Conservation (phyloP, 30 jellyfish, hydroid and myxozoan species). For the Hydractinia echinata region DNA sequence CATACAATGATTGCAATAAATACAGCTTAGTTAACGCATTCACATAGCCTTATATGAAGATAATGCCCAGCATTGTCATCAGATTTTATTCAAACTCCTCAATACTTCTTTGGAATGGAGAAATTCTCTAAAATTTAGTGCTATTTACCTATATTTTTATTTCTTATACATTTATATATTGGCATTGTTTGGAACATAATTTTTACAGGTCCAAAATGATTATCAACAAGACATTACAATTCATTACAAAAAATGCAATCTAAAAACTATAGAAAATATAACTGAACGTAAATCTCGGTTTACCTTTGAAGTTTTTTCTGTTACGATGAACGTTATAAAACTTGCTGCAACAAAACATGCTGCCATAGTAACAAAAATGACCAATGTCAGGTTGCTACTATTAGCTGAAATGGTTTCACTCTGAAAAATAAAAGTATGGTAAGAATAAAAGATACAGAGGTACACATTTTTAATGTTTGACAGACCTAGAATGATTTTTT, state of each 20-base stretch:
- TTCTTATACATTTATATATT: neutral
- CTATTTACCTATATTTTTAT: neutral
- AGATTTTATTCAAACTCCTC: too few species aligned
- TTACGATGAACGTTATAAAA: slow-evolving; percentile 68
- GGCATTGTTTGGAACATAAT: neutral
- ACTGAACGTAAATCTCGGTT: neutral
- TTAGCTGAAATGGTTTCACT: slow-evolving; percentile 46
- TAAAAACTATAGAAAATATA: neutral
- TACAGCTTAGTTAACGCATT: too few species aligned
- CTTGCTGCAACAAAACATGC: slow-evolving; percentile 81
- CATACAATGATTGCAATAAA: too few species aligned
- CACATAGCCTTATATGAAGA: too few species aligned
- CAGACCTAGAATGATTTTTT: too few species aligned
- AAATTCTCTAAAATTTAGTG: too few species aligned
- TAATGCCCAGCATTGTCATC: too few species aligned
- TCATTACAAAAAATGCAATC: neutral
- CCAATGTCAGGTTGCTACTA: slow-evolving; percentile 55
- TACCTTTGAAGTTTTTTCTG: slow-evolving; percentile 69
- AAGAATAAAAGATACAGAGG: too few species aligned
- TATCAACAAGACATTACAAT: neutral
- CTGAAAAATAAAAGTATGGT: slow-evolving; percentile 20
- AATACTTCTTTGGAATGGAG: too few species aligned
- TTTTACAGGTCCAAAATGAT: too few species aligned
- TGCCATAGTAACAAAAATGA: slow-evolving; percentile 74
- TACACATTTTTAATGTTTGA: too few species aligned